These are phyloP conservation scores for Drosophila tropicalis DNA, from an alignment of 1,140 invertebrate species.

Conservation along the genomic window DNA sequence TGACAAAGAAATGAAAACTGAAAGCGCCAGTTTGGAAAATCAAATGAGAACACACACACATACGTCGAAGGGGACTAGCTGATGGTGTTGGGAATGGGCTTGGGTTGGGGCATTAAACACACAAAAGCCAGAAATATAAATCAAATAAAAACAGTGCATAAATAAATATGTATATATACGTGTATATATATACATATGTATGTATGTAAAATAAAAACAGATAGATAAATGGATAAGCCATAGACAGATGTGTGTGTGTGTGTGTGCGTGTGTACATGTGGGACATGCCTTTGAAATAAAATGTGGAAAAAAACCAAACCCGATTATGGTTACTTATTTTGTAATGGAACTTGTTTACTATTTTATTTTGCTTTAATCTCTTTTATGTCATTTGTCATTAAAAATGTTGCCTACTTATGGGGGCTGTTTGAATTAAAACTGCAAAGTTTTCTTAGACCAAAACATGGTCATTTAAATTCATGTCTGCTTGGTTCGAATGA, in stretches of 20 bases:
- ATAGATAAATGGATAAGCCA: constrained; percentile 32
- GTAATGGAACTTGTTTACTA: neutral
- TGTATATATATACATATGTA: constrained; percentile 15
- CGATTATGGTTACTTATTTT: neutral
- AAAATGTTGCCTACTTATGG: constrained; percentile 13
- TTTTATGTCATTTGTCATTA: neutral
- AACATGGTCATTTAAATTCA: too few relatives aligned
- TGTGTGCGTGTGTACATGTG: neutral
- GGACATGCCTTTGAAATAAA: neutral
- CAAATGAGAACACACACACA: constrained; percentile 57
- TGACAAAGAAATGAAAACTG: constrained; percentile 82
- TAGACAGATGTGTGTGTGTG: neutral
- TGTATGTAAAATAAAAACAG: constrained; percentile 42
- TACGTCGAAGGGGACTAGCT: neutral
- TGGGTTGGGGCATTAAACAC: neutral
- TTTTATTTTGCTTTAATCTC: neutral
- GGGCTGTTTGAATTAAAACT: neutral
- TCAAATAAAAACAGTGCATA: constrained; percentile 43
- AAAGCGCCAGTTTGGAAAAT: constrained; percentile 81
- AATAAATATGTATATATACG: constrained; percentile 28
- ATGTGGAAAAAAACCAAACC: neutral
- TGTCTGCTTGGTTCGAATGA: too few relatives aligned
- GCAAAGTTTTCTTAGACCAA: too few relatives aligned
- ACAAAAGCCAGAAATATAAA: constrained; percentile 43
- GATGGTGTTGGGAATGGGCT: neutral